Conservation (phyloP, 2,797 vertebrate genomes). For the Sebastolobus altivelis region DNA sequence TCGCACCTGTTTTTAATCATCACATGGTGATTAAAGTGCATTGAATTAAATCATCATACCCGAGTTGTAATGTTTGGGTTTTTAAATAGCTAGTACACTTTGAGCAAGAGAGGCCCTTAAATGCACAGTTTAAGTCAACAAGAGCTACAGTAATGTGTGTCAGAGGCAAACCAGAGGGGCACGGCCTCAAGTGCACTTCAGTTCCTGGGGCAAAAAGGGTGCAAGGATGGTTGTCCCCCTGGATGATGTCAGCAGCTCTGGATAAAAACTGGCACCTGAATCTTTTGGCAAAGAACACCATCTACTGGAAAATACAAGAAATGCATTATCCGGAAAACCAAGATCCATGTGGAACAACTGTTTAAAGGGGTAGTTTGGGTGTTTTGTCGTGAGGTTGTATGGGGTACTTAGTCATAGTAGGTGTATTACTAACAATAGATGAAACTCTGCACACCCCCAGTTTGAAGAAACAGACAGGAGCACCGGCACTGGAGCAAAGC, state of each 20-base stretch:
- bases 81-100: background rate
- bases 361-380: no score
- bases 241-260: background rate
- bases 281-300: constrained; percentile 45
- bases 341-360: background rate
- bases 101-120: background rate
- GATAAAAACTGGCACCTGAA: background rate
- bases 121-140: background rate
- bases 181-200: background rate
- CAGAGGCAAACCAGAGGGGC: background rate
- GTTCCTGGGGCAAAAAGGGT: background rate
- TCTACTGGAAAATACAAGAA: constrained; percentile 55
- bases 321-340: background rate
- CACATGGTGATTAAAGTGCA: background rate
- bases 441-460: accelerated
- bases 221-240: no score
- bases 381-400: no score
- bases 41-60: background rate
- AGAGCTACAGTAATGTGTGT: background rate
- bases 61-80: background rate
- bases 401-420: no score
- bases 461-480: no score
- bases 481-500: no score
- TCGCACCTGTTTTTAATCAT: background rate
- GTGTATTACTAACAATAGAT: no score